Percentiles rank a stretch among this genome's conserved stretches.
Evolutionary conservation across 2,888 invertebrate species (phyloP).

Genomic region (Drosophila bunnanda): DNA sequence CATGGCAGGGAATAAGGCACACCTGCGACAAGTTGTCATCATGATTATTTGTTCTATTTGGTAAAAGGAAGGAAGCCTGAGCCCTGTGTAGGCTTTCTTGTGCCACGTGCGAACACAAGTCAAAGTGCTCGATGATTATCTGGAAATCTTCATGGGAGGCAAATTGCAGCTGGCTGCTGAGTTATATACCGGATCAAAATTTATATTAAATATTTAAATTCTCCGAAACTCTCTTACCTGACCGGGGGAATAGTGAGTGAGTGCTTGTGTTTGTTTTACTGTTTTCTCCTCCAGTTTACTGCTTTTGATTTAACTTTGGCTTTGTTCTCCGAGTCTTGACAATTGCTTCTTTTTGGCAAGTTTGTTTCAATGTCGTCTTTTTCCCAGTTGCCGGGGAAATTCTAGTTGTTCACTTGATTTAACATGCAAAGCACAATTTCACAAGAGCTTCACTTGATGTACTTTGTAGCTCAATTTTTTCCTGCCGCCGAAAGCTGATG

Average conservation of each 20-base stretch:
- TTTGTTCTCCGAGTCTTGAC: not conserved
- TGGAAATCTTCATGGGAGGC: not conserved
- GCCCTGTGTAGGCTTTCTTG: not conserved
- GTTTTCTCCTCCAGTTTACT: constrained; percentile 7
- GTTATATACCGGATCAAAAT: not conserved
- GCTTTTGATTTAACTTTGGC: constrained; percentile 1
- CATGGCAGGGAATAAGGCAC: constrained; percentile 43
- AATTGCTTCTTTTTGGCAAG: constrained; percentile 1
- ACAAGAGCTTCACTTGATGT: constrained; percentile 24
- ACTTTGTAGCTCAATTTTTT: not conserved
- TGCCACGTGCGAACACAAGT: constrained; percentile 7
- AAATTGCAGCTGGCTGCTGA: not conserved
- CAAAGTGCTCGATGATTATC: constrained; percentile 15
- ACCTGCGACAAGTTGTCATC: constrained; percentile 55
- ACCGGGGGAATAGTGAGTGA: not conserved
- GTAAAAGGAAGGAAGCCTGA: not conserved
- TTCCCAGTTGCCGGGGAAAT: not conserved
- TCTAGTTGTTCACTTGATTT: constrained; percentile 54
- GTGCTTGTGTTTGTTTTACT: not conserved
- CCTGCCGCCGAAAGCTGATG: not conserved
- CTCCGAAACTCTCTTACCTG: not conserved
- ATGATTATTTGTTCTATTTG: constrained; percentile 44
- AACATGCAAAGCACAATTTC: constrained; percentile 64
- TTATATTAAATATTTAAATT: constrained; percentile 12
- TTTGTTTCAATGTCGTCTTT: constrained; percentile 9